phyloP scores from a whole-genome alignment of 1,140 invertebrate species.

The Leguminivora glycinivorella region DNA sequence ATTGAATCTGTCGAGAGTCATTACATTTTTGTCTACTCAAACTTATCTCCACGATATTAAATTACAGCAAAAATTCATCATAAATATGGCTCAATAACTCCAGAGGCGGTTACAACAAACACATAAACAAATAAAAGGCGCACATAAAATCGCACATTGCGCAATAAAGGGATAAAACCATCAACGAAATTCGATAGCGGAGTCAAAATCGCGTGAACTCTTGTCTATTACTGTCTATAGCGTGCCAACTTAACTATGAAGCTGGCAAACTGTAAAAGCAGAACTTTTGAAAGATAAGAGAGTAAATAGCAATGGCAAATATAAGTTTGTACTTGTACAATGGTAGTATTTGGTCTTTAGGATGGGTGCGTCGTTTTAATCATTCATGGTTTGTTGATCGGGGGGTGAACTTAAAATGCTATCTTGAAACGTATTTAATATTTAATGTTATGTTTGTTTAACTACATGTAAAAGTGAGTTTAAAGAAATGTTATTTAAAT shows the following conservation, averaged over 20 bases:
- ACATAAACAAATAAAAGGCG: slow-evolving; percentile 15
- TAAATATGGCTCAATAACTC: not conserved
- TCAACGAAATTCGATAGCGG: slow-evolving; percentile 12
- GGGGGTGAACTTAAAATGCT: slow-evolving; percentile 17
- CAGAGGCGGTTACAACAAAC: slow-evolving; percentile 3
- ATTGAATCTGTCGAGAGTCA: not conserved
- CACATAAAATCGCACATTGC: slow-evolving; percentile 7
- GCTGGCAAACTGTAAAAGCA: not conserved
- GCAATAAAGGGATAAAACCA: slow-evolving; percentile 23
- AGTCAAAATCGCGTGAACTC: slow-evolving; percentile 22
- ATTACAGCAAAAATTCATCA: slow-evolving; percentile 3
- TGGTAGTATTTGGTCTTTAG: slow-evolving; percentile 19
- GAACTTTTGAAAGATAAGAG: not conserved
- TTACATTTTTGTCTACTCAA: not conserved
- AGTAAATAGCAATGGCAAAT: not conserved
- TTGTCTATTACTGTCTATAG: slow-evolving; percentile 24
- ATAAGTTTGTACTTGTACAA: not conserved
- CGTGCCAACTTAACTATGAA: not conserved
- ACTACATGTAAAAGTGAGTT: not conserved
- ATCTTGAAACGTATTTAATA: slow-evolving; percentile 21
- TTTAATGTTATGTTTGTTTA: slow-evolving; percentile 14
- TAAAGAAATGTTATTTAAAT: not conserved
- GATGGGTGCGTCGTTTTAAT: slow-evolving; percentile 18
- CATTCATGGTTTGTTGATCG: slow-evolving; percentile 5
- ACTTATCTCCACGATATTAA: not conserved